phyloP scores from a whole-genome alignment of 2,888 invertebrate genomes.

The Drosophila borealis region DNA sequence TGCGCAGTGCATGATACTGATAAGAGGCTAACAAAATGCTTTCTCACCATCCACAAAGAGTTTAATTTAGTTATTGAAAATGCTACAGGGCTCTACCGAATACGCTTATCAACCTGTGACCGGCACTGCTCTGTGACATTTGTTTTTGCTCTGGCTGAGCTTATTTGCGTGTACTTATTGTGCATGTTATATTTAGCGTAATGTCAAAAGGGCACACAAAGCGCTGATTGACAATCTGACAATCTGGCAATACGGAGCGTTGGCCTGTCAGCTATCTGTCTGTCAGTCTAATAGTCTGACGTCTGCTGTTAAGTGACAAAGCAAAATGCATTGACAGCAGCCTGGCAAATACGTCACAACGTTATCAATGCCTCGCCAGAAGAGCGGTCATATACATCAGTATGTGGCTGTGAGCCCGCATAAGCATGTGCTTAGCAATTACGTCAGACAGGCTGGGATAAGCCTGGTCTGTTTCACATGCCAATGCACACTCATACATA shows the following conservation, averaged over 20 bases:
- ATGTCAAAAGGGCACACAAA: slow-evolving; percentile 57
- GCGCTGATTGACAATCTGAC: slow-evolving; percentile 38
- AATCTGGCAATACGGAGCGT: slow-evolving; percentile 31
- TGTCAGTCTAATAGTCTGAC: slow-evolving; percentile 16
- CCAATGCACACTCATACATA: not conserved
- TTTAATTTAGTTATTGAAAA: slow-evolving; percentile 12
- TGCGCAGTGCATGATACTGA: slow-evolving; percentile 9
- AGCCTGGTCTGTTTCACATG: slow-evolving; percentile 27
- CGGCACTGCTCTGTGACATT: slow-evolving; percentile 40
- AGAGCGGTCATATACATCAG: slow-evolving; percentile 1
- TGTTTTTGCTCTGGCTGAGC: slow-evolving; percentile 23
- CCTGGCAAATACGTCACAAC: slow-evolving; percentile 28
- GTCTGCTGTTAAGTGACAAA: slow-evolving; percentile 42
- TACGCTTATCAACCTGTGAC: slow-evolving; percentile 51
- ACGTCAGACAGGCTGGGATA: slow-evolving; percentile 41
- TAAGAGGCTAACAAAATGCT: slow-evolving; percentile 11
- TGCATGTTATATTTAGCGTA: slow-evolving; percentile 64
- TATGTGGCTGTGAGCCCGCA: slow-evolving; percentile 1
- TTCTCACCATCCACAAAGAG: slow-evolving; percentile 34
- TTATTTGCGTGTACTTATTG: slow-evolving; percentile 39
- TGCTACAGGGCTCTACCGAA: not conserved
- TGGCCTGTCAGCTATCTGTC: slow-evolving; percentile 12
- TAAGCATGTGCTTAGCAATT: slow-evolving; percentile 24
- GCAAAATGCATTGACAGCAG: slow-evolving; percentile 51
- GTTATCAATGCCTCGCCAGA: slow-evolving; percentile 31